Evolutionary conservation across 2,113 vertebrate species (phyloP), one percentile per base, ranked within the genome.

Genomic region (Sinocyclocheilus grahami): DNA sequence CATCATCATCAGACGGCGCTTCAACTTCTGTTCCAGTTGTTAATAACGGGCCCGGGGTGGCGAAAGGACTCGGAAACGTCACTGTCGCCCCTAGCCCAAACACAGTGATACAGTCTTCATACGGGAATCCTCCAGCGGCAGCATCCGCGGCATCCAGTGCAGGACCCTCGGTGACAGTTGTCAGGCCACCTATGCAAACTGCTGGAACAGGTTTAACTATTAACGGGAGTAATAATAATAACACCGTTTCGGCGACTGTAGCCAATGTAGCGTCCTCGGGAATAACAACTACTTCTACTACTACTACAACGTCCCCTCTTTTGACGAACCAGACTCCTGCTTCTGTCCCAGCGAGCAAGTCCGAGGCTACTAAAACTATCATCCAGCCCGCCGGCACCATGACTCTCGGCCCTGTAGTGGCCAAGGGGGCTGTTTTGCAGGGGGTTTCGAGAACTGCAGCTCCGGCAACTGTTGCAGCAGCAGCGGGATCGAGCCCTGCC

Each of bases 101-200:
- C 95, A 96, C 96, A 85, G 97, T 98, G 84, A 99, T 98, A 87
- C 98, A 98, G 95, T 93, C 96, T 89, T 95, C 96, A 88, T 96
- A 95, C 91, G 89, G 96, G 89, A 95, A 92, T 88, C 92, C 96
- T 22, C 95, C 92, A 88, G 55, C 55, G 6, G 55, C 55, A 3
- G 93, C 93, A 71, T 90, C 94, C 42, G 51, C 51, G 2, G 93
- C 93, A 71, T 90, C 94, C 42, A 10, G 88, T 33, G 65, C 82
- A 1, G 93, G 91, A 91, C 76, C 92, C 75, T 94, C 95, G 0
- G 95, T 96, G 12, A 94, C 96, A 0, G 94, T 97, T 0, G 93
- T 95, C 89, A 95, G 97, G 92, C 95, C 96, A 80, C 95, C 96
- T 16, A 92, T 96, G 90, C 97, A 97, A 91, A 92, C 95, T 39